These are phyloP conservation scores for Helicoverpa armigera DNA, from an alignment of 1,140 invertebrate genomes.

Conservation along the genomic window DNA sequence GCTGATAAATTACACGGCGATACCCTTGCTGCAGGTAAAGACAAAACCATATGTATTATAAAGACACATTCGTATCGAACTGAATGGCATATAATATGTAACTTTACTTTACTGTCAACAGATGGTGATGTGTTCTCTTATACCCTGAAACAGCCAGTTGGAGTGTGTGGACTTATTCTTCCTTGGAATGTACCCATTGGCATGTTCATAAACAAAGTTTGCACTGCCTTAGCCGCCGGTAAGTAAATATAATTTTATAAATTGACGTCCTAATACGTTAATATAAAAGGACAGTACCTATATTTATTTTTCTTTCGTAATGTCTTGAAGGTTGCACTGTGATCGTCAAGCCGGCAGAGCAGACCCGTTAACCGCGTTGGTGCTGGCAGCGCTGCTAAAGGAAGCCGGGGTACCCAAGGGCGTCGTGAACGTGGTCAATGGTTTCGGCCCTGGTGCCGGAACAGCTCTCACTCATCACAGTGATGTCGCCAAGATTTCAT, in stretches of 20 bases:
- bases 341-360: constrained; percentile 89
- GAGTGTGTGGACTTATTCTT: constrained; percentile 80
- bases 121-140: constrained; percentile 63
- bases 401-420: constrained; percentile 90
- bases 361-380: constrained; percentile 91
- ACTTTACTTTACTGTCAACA: not conserved
- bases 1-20: constrained; percentile 91
- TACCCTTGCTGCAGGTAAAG: constrained; percentile 66
- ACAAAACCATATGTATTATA: not conserved
- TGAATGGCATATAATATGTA: not conserved
- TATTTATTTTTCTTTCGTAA: not conserved
- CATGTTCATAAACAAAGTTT: constrained; percentile 91
- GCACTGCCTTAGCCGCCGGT: constrained; percentile 87
- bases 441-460: constrained; percentile 89
- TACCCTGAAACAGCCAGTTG: constrained; percentile 76
- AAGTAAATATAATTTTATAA: constrained; percentile 65
- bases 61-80: no score
- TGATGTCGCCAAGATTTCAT: constrained; percentile 93
- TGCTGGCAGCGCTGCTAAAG: constrained; percentile 87
- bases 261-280: no score
- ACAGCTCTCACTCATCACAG: constrained; percentile 86
- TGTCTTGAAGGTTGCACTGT: no score
- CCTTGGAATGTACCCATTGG: constrained; percentile 90
- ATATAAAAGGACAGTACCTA: no score
- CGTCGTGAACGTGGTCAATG: constrained; percentile 88